Base-by-base conservation (phyloP, 2,888 invertebrate genomes). In the Nezara viridula region DNA sequence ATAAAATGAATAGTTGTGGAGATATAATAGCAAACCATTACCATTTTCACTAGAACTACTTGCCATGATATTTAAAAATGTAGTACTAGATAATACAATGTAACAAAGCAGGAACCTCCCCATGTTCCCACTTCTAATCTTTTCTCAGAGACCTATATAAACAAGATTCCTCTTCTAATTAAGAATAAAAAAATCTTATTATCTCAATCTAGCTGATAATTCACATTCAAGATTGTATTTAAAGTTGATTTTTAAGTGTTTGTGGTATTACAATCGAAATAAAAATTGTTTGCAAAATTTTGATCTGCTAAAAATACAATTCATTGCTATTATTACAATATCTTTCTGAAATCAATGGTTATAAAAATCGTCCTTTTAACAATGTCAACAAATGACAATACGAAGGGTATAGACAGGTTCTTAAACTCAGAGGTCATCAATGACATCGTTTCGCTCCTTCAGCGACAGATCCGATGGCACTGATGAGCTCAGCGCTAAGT, bases 1-100 rank as follows among this genome's bases (percentile, higher is more conserved):
- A 92, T 96, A 96, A 92, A 95, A 96, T 91, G 96, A 96, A 92
- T 96, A 96, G 90, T 95, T 95, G 93, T 96, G 95, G 92, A 95
- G 95, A 92, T 95, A 96, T 7, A 96, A 93, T 24, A 91, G 73
- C 19, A 91, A 89, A 27, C 90, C 91, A 90, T 90, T 91, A 85
- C 90, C 90, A 85, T 90, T 90, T 86, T 90, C 90, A 2, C 32
- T 19, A 19, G 88, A 73, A 40, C 73, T 44, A 40, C 19, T 44
- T 16, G 88, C 88, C 88, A 88, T 88, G 88, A 73, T 88, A 88
- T 88, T 73, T 47, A 88, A 73, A 88, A 88, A 49, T 73, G 37
- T 16, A 27, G 73, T 47, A 66, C 60, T n/a, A 66, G 47, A 88
- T 44, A 88, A 49, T 88, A 88, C 44, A 47, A 49, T 73, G 21